Base-by-base conservation (phyloP, 2,113 vertebrate genomes). In the Eira barbara region DNA sequence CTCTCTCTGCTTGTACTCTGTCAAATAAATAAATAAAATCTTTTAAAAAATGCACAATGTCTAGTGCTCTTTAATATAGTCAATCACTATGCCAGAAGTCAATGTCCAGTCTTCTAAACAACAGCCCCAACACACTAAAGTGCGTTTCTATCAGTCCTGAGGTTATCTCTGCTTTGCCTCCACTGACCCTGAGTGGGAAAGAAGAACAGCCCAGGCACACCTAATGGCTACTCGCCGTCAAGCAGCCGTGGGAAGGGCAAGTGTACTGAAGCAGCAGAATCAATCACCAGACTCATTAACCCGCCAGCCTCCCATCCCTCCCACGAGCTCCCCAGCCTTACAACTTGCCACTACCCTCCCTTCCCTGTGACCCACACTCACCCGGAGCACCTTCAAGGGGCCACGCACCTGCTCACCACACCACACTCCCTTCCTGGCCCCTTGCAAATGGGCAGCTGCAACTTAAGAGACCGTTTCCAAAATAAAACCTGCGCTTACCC, bases 201-300 rank as follows among this genome's bases (percentile, higher is more conserved):
- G 98, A 97, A 98, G 98, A 97, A 97, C 83, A 96, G 97, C 96
- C 95, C 0, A 0, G 95, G 96, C 97, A 93, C 97, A 97, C 97
- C 98, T 99, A 98, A 98, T 92, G 97, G 98, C 98, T 94, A 85
- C 98, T 98, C 69, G 88, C 65, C 91, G 89, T 97, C 98, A 97
- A 97, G 97, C 97, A 97, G 95, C 96, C 67, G 82, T 96, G 95
- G 96, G 98, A 98, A 98, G 98, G 98, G 97, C 98, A 97, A 98
- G 97, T 36, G 95, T 96, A 96, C 95, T 98, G 98, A 95, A 97
- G 97, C 98, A 92, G 93, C 42, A 52, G 96, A 98, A 98, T 98
- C 98, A 98, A 97, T 98, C 98, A 97, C 87, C 47, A 61, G 97
- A 96, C 80, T 98, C 98, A 98, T 98, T 98, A 98, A 97, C 95